phyloP scores from a whole-genome alignment of 1,140 invertebrate species.

The Whitmania pigra region DNA sequence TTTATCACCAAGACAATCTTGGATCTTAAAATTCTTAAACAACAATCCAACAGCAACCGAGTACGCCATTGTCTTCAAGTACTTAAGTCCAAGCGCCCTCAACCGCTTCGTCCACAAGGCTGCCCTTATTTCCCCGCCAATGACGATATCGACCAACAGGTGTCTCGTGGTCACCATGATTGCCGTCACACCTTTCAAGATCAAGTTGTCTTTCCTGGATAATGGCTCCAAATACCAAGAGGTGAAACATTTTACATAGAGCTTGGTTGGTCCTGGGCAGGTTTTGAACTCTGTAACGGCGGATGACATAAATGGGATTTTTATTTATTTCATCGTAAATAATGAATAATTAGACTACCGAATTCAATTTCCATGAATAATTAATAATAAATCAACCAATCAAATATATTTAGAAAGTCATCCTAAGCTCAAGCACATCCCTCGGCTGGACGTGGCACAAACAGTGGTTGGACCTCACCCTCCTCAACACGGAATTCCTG shows the following conservation, averaged over 20 bases:
- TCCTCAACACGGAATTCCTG: not conserved
- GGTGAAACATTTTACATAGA: not conserved
- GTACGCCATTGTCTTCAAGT: slow-evolving; percentile 12
- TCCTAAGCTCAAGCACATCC: not conserved
- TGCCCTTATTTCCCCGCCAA: slow-evolving; percentile 10
- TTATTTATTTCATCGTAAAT: too few species aligned
- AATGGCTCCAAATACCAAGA: not conserved
- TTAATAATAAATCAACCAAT: too few species aligned
- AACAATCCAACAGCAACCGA: slow-evolving; percentile 6
- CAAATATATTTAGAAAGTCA: not conserved
- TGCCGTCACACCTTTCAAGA: slow-evolving; percentile 12
- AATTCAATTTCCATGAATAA: too few species aligned
- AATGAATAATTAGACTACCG: too few species aligned
- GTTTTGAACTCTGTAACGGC: too few species aligned
- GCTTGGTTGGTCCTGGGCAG: too few species aligned
- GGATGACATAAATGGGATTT: too few species aligned
- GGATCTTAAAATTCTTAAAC: too few species aligned
- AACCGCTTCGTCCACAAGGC: slow-evolving; percentile 6
- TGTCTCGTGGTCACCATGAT: slow-evolving; percentile 5
- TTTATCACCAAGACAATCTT: too few species aligned
- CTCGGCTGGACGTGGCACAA: not conserved
- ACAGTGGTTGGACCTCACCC: not conserved
- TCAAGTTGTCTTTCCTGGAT: not conserved
- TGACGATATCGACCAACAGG: slow-evolving; percentile 3
- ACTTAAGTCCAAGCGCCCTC: not conserved